Evolutionary conservation across 2,113 vertebrate genomes (phyloP), one percentile per base, ranked within the genome.

Genomic region (Pyrgilauda ruficollis): DNA sequence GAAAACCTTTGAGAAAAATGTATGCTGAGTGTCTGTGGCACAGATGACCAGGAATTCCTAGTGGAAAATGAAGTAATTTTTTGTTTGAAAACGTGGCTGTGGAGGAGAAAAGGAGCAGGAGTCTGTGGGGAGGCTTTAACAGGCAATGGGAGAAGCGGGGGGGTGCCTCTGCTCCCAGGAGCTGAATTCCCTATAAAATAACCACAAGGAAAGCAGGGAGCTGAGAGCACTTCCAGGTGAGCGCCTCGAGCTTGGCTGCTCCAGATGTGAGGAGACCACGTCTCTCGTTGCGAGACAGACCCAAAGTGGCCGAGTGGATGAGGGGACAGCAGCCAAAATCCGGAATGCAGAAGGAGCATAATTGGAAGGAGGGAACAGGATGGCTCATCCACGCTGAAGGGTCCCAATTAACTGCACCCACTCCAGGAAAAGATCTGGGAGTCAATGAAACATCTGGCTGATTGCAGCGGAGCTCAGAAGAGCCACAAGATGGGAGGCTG

Each of bases 361-460:
- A 91, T n/a, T 39, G 83, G n/a, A 33, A 94, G 68, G 83, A 96
- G 83, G 80, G 77, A 95, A 80, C 63, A 95, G 93, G 87, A 77
- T 88, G 90, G 91, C 68, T 93, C 73, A 77, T 90, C 66, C 72
- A 26, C 0, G 0, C 69, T 96, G 92, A 94, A 96, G 85, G 90
- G 88, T 94, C 92, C 64, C 83, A 86, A 86, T 96, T 94, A 96
- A 78, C 73, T 5, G 46, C 86, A 96, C 1, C 64, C 96, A 94
- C 94, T 96, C 90, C 88, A 95, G 88, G 66, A 81, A 75, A 90
- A 97, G 94, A 87, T 89, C 52, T 50, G 35, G 77, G 84, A 95
- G 69, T 96, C 95, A 95, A 95, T 96, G 95, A 96, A 96, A 96
- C 94, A 96, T 96, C 96, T 97, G 96, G 96, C 92, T 96, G 94